phyloP scores from a whole-genome alignment of 1,140 invertebrate species.

The Helicoverpa zea region DNA sequence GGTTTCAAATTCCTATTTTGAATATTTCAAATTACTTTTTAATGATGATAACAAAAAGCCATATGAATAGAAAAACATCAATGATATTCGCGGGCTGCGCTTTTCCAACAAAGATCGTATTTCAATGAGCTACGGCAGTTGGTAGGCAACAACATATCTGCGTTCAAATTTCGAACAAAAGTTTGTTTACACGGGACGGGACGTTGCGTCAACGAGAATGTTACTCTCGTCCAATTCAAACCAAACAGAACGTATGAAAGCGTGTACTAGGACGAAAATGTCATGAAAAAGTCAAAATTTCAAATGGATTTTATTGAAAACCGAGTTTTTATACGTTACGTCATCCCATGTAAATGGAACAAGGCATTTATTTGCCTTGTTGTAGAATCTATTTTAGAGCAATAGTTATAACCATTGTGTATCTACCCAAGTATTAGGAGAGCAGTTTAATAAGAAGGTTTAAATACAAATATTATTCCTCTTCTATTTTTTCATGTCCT shows the following conservation, averaged over 20 bases:
- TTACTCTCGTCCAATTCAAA: too few relatives aligned
- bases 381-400: not conserved
- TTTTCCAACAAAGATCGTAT: not conserved
- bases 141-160: not conserved
- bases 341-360: too few relatives aligned
- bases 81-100: not conserved
- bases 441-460: not conserved
- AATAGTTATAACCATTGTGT: not conserved
- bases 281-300: too few relatives aligned
- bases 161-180: not conserved
- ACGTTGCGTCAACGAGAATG: not conserved
- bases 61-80: not conserved
- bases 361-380: too few relatives aligned
- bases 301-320: too few relatives aligned
- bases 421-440: slow-evolving; percentile 1
- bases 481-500: not conserved
- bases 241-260: too few relatives aligned
- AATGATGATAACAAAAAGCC: not conserved
- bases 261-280: too few relatives aligned
- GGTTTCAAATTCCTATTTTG: too few relatives aligned
- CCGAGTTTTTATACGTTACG: too few relatives aligned
- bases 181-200: not conserved
- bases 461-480: not conserved
- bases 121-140: not conserved
- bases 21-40: too few relatives aligned